Percentiles rank a stretch among this genome's conserved stretches.
Conservation (phyloP, 2,888 invertebrate species). For the Cosmia trapezina region DNA sequence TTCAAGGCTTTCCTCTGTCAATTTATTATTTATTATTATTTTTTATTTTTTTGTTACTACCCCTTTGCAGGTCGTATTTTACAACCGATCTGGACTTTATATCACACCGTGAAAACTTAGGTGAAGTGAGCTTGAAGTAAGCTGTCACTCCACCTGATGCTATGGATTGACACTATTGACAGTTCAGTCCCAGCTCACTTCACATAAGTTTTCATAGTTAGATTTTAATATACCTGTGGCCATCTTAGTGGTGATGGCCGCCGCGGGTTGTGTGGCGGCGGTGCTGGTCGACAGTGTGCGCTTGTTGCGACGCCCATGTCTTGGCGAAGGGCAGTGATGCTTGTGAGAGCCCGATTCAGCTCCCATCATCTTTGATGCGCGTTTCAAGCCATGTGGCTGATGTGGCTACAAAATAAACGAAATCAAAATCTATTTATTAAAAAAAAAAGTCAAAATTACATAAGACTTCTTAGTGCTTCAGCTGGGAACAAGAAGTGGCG, state of each 20-base stretch:
- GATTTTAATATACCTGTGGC: slow-evolving; percentile 17
- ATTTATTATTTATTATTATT: no score
- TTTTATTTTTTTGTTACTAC: no score
- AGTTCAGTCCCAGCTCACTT: neutral
- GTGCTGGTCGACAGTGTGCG: slow-evolving; percentile 14
- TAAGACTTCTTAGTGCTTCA: neutral
- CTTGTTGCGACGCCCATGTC: slow-evolving; percentile 56
- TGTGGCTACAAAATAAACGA: slow-evolving; percentile 41
- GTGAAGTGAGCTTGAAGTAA: neutral
- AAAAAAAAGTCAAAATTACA: neutral
- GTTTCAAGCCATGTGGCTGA: slow-evolving; percentile 77
- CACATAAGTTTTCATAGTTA: no score
- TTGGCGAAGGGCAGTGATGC: slow-evolving; percentile 70
- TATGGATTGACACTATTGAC: neutral
- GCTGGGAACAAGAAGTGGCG: neutral
- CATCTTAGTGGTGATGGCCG: slow-evolving; percentile 51
- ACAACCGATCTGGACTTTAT: neutral
- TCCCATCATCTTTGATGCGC: slow-evolving; percentile 68
- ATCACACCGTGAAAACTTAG: neutral
- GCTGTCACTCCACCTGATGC: neutral
- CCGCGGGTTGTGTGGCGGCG: slow-evolving; percentile 8
- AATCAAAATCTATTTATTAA: neutral
- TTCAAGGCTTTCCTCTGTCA: no score
- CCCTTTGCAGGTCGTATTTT: no score
- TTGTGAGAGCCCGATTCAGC: slow-evolving; percentile 62